Base-by-base conservation (phyloP, 1,140 invertebrate species). In the Neelides sp. region DNA sequence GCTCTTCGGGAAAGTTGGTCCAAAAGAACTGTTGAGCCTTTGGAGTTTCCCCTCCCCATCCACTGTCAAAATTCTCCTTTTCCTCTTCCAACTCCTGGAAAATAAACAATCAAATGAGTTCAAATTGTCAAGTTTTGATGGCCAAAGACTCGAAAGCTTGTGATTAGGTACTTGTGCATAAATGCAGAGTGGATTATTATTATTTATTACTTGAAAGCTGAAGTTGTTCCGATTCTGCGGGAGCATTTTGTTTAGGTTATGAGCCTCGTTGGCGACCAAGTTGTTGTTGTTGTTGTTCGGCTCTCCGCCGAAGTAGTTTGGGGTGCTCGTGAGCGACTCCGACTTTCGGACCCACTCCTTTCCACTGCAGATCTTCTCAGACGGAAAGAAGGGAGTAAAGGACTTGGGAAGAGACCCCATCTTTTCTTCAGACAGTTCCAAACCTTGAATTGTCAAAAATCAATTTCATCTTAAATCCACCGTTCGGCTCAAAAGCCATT, bases 381-480 rank as follows among this genome's bases (percentile, higher is more conserved):
- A n/a, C n/a, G n/a, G n/a, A n/a, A n/a, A 46, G 19, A 34, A 28
- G 34, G 43, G 35, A 30, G 44, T 47, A 20, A 50, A 55, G 32
- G 53, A 50, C 20, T 50, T 50, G 7, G 53, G 53, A 40, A 55
- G 42, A 26, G 48, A 50, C 23, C 53, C 41, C 53, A 55, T 55
- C 27, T 35, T 50, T 1, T 28, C 5, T 48, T 53, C 45, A 43
- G 34, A 48, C 20, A 41, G 27, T 44, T 53, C 40, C 22, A 43
- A 36, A 44, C 40, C 46, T 34, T 32, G 5, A 26, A 10, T n/a
- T n/a, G n/a, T n/a, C n/a, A n/a, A n/a, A n/a, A n/a, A n/a, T n/a
- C n/a, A n/a, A n/a, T n/a, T n/a, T n/a, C n/a, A n/a, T n/a, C n/a
- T n/a, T n/a, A n/a, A n/a, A n/a, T n/a, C n/a, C n/a, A n/a, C n/a